Evolutionary conservation across 2,797 vertebrate genomes (phyloP).

Genomic region (Trichosurus vulpecula): DNA sequence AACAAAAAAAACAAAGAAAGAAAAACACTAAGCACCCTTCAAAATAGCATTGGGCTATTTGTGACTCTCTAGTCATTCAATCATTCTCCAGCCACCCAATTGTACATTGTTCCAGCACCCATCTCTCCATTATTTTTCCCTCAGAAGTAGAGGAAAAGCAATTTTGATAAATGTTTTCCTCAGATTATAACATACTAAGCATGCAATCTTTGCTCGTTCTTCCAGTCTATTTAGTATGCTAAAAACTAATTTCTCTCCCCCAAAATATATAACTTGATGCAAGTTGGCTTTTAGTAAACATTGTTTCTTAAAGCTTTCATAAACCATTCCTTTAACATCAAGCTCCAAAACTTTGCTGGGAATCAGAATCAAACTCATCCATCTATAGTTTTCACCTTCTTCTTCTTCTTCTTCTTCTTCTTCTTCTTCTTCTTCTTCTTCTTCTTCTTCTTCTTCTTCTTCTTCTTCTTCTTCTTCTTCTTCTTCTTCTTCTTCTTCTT

Average conservation of each 20-base stretch:
- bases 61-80: background rate
- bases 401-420: background rate
- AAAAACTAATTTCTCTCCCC: background rate
- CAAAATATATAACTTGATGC: background rate
- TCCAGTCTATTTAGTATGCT: background rate
- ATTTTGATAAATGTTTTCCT: background rate
- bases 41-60: background rate
- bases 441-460: too few species aligned
- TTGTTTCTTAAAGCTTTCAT: background rate
- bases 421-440: too few species aligned
- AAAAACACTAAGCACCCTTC: too few species aligned
- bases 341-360: background rate
- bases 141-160: background rate
- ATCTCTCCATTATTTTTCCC: fast-evolving
- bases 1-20: too few species aligned
- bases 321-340: background rate
- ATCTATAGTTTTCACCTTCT: background rate
- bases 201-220: background rate
- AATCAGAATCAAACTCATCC: background rate
- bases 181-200: background rate
- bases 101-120: background rate
- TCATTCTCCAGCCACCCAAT: background rate
- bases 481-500: background rate
- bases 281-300: too few species aligned
- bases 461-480: background rate